A percentile compares a stretch with the other conserved stretches of the same genome.
These are phyloP conservation scores for Pardalotus punctatus DNA, from an alignment of 2,113 vertebrate species.

Conservation along the genomic window DNA sequence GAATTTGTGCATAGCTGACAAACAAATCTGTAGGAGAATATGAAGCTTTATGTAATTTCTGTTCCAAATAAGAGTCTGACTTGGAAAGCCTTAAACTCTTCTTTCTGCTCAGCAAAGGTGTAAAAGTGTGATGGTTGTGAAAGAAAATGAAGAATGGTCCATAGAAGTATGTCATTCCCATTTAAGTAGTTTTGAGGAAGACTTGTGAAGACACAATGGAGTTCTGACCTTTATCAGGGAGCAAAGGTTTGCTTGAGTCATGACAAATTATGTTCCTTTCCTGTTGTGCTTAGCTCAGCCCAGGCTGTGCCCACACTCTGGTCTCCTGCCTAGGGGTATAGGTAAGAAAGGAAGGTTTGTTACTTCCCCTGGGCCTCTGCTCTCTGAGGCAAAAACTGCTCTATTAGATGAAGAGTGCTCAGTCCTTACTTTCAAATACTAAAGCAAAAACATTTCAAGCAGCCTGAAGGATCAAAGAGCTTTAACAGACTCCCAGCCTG, in stretches of 20 bases:
- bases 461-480: neutral
- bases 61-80: neutral
- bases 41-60: neutral
- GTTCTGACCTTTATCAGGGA: neutral
- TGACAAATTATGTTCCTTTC: neutral
- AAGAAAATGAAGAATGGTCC: neutral
- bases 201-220: neutral
- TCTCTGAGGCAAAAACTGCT: neutral
- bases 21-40: neutral
- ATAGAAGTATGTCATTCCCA: neutral
- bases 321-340: neutral
- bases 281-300: neutral
- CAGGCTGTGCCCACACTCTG: neutral
- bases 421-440: neutral
- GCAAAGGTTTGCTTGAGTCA: neutral
- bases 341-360: neutral
- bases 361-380: neutral
- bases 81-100: neutral
- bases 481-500: neutral
- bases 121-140: neutral
- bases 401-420: neutral
- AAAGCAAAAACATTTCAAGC: neutral
- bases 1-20: neutral
- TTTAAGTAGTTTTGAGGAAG: neutral
- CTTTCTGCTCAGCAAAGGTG: neutral